These are phyloP conservation scores for Caenorhabditis sp. DNA, from an alignment of 2,888 invertebrate genomes.

Conservation along the genomic window DNA sequence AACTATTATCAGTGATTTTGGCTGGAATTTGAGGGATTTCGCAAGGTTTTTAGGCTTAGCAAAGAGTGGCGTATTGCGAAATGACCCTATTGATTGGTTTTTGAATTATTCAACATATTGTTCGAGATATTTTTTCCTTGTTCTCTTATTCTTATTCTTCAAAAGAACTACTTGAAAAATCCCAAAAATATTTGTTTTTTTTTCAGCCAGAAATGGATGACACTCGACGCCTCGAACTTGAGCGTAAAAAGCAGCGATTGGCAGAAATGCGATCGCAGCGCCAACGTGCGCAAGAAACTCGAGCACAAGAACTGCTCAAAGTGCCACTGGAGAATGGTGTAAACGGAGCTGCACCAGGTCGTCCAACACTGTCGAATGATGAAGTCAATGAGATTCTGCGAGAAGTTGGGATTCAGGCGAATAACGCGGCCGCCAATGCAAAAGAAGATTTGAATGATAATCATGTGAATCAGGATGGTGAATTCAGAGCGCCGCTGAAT, in stretches of 20 bases:
- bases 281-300: slow-evolving; percentile 22
- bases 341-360: no score
- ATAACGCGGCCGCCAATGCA: not conserved
- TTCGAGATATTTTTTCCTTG: not conserved
- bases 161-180: not conserved
- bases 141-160: not conserved
- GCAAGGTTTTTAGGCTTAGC: no score
- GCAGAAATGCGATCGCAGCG: slow-evolving; percentile 49
- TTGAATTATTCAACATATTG: not conserved
- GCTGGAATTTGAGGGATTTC: no score
- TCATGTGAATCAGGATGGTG: not conserved
- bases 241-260: slow-evolving; percentile 57
- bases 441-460: slow-evolving; percentile 19
- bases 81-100: slow-evolving; percentile 4
- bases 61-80: not conserved
- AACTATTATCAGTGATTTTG: no score
- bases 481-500: slow-evolving; percentile 2
- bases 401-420: slow-evolving; percentile 43
- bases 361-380: slow-evolving; percentile 21
- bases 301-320: slow-evolving; percentile 35
- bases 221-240: slow-evolving; percentile 46
- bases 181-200: not conserved
- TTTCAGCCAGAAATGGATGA: slow-evolving; percentile 12
- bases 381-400: slow-evolving; percentile 44
- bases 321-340: slow-evolving; percentile 14